phyloP scores from a whole-genome alignment of 2,888 invertebrate species.

The Pharmacophagus antenor region DNA sequence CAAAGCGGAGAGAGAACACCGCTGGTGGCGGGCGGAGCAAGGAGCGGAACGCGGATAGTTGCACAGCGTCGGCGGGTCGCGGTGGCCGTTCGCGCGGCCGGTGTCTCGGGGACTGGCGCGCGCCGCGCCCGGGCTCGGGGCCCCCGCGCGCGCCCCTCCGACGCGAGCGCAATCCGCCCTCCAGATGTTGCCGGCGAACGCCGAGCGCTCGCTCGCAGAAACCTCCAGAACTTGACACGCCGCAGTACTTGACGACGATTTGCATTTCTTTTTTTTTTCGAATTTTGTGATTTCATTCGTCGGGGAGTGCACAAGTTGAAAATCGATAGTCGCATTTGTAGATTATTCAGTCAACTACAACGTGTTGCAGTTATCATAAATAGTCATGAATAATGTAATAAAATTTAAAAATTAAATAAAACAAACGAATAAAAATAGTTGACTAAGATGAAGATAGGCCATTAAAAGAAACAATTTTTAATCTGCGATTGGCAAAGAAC shows the following conservation, averaged over 20 bases:
- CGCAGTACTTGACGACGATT: constrained; percentile 23
- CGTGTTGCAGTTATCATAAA: neutral
- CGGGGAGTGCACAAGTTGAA: neutral
- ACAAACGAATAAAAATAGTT: neutral
- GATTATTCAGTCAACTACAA: constrained; percentile 12
- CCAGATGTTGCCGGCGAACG: constrained; percentile 53
- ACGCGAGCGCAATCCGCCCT: constrained; percentile 65
- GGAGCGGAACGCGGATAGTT: constrained; percentile 37
- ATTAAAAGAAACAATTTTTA: neutral
- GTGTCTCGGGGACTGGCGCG: constrained; percentile 79
- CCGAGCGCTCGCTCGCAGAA: constrained; percentile 44
- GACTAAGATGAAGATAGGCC: neutral
- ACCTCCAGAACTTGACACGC: constrained; percentile 51
- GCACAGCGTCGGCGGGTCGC: constrained; percentile 56
- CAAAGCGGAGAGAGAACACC: constrained; percentile 56
- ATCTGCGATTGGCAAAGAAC: neutral
- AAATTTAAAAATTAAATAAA: neutral
- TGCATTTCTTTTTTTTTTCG: constrained; percentile 31
- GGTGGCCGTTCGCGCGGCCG: constrained; percentile 78
- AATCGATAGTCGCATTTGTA: constrained; percentile 20
- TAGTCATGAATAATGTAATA: neutral
- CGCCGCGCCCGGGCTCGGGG: constrained; percentile 65
- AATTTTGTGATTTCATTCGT: constrained; percentile 6
- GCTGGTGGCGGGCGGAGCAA: constrained; percentile 47
- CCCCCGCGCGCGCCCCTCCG: constrained; percentile 50